Evolutionary conservation across 2,888 invertebrate genomes (phyloP), one percentile per base, ranked within the genome.

Genomic region (Amphimallon solstitiale): DNA sequence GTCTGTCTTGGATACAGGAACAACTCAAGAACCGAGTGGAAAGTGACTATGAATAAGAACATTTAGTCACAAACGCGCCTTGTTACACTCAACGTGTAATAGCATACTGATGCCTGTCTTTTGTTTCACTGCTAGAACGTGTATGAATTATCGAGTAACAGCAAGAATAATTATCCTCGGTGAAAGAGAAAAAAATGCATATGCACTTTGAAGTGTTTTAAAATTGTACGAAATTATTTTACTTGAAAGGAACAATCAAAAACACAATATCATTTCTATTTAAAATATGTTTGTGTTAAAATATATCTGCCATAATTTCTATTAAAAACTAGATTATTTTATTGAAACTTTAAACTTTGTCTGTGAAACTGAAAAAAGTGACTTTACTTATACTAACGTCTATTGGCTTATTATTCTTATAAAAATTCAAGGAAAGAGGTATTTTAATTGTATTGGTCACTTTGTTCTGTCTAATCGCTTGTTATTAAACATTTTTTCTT

Each of bases 1-100:
- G 84, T 85, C 85, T 85, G 83, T 85, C 85, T 84, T 40, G 59
- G 61, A 61, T 83, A 70, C 80, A 83, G 86, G 84, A 86, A 85
- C 86, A 84, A 77, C 84, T 88, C 77, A 88, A 87, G 84, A 86
- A 85, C 73, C 84, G 82, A 80, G 87, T 88, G 76, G 87, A 87
- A 67, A 84, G 83, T 74, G 88, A 88, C 82, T 88, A 88, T 77
- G 84, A 87, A 83, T 88, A 86, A 72, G 66, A 79, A 68, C 75
- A 75, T 81, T 82, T 82, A 62, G 59, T 59, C 45, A 60, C 67
- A 51, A 61, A 21, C 46, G 54, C 23, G 14, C 46, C 35, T 66
- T 61, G 35, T 23, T 34, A 35, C 43, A 67, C 56, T 59, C 67
- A 67, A 71, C 75, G 79, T 80, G 80, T 80, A 80, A 80, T 80